Conservation (phyloP, 1,140 invertebrate species). For the Drosophila ananassae region DNA sequence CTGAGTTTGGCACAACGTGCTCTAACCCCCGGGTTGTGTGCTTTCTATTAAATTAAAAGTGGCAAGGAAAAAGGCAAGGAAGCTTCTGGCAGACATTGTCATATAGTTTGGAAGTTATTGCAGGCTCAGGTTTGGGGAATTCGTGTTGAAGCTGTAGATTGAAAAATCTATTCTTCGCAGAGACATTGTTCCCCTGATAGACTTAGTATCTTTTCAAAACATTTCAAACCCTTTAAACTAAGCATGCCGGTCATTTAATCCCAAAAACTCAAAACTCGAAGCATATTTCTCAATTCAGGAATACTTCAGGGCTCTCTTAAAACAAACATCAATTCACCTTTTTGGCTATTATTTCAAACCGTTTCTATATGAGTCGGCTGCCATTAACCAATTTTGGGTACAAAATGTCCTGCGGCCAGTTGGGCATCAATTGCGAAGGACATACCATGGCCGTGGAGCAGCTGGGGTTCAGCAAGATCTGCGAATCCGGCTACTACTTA, state of each 20-base stretch:
- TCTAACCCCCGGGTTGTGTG: constrained; percentile 38
- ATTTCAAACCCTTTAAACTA: neutral
- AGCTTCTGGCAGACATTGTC: neutral
- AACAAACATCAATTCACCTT: neutral
- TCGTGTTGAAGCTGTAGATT: neutral
- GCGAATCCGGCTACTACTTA: constrained; percentile 93
- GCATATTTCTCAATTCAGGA: neutral
- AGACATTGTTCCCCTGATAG: no score
- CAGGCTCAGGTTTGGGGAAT: neutral
- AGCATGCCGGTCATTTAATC: neutral
- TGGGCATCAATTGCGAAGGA: constrained; percentile 93
- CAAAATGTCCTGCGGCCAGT: constrained; percentile 1
- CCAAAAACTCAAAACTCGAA: neutral
- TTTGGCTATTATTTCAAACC: neutral
- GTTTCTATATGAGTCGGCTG: neutral
- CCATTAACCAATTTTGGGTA: neutral
- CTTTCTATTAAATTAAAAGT: constrained; percentile 66
- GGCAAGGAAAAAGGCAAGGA: constrained; percentile 14
- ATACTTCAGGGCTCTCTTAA: neutral
- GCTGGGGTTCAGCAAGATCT: constrained; percentile 96
- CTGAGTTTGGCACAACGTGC: constrained; percentile 18
- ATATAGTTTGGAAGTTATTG: constrained; percentile 1
- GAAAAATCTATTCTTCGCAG: neutral
- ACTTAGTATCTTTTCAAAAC: no score
- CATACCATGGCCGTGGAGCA: constrained; percentile 97